phyloP scores from a whole-genome alignment of 2,888 invertebrate species.

The Spisula subtruncata region DNA sequence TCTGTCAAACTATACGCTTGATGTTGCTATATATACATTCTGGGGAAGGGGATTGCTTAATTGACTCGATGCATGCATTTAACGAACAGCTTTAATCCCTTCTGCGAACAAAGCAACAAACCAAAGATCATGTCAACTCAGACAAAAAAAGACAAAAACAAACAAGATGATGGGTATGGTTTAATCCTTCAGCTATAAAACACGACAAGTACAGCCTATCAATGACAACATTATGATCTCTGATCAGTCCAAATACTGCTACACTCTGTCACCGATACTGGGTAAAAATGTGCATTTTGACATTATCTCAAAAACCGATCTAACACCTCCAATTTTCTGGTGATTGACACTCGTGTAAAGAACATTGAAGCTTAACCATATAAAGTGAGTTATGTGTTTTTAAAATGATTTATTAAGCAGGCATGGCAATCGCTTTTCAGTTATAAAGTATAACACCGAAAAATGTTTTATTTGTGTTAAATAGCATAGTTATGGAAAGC shows the following conservation, averaged over 20 bases:
- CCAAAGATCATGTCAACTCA: background rate
- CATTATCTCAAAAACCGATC: slow-evolving; percentile 60
- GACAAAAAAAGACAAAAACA: no score
- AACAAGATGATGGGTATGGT: slow-evolving; percentile 28
- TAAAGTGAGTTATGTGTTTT: slow-evolving; percentile 64
- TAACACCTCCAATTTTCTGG: slow-evolving; percentile 58
- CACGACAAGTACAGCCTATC: slow-evolving; percentile 42
- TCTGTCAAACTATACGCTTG: slow-evolving; percentile 63
- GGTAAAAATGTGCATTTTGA: slow-evolving; percentile 51
- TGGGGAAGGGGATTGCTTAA: slow-evolving; percentile 46
- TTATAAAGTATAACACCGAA: slow-evolving; percentile 37
- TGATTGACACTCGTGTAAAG: slow-evolving; percentile 64
- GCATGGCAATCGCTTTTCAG: slow-evolving; percentile 26
- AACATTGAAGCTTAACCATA: slow-evolving; percentile 52
- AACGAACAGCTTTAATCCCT: background rate
- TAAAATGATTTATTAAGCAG: slow-evolving; percentile 64
- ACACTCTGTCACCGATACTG: slow-evolving; percentile 53
- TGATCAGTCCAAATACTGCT: slow-evolving; percentile 13
- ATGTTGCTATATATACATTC: slow-evolving; percentile 43
- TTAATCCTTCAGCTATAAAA: slow-evolving; percentile 33
- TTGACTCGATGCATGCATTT: slow-evolving; percentile 58
- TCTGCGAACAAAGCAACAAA: background rate
- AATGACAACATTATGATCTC: slow-evolving; percentile 42
- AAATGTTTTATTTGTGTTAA: slow-evolving; percentile 58
- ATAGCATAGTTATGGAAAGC: slow-evolving; percentile 38